Evolutionary conservation across 2,797 vertebrate species (phyloP).

Genomic region (Scleropages formosus): DNA sequence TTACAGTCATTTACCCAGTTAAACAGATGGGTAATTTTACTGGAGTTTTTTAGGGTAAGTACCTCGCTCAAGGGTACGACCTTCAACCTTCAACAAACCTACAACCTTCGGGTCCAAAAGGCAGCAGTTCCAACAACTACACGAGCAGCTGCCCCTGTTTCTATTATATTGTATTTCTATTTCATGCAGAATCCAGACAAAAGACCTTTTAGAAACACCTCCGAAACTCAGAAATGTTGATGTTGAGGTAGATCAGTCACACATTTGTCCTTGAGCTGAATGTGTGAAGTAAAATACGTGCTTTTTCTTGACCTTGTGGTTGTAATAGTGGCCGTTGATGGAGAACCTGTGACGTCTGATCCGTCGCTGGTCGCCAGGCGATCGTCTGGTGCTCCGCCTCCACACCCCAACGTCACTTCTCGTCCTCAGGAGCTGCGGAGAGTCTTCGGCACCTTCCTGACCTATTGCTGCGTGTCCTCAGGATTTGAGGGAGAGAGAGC

Average conservation of each 20-base stretch:
- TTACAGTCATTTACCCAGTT: too few species aligned
- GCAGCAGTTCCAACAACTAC: too few species aligned
- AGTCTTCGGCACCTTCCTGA: constrained; percentile 60
- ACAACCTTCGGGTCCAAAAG: too few species aligned
- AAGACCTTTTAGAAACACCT: too few species aligned
- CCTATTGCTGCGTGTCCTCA: constrained; percentile 41
- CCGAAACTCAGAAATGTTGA: neutral
- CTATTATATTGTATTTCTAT: too few species aligned
- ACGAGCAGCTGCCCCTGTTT: too few species aligned
- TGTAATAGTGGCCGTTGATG: constrained; percentile 97
- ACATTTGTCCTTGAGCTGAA: neutral
- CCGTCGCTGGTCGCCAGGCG: constrained; percentile 85
- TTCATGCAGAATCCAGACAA: too few species aligned
- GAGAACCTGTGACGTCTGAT: constrained; percentile 89
- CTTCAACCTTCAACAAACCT: too few species aligned
- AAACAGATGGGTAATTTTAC: too few species aligned
- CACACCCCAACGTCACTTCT: constrained; percentile 84
- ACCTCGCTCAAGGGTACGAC: too few species aligned
- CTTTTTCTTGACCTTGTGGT: constrained; percentile 77
- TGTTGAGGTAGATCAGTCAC: neutral
- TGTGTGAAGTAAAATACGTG: too few species aligned
- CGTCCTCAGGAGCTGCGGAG: constrained; percentile 82
- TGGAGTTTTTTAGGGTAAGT: too few species aligned
- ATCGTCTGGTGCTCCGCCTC: constrained; percentile 74
- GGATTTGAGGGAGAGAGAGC: neutral